Percentiles rank a stretch among this genome's conserved stretches.
Conservation (phyloP, 2,113 vertebrate species). For the Psettodes erumei region DNA sequence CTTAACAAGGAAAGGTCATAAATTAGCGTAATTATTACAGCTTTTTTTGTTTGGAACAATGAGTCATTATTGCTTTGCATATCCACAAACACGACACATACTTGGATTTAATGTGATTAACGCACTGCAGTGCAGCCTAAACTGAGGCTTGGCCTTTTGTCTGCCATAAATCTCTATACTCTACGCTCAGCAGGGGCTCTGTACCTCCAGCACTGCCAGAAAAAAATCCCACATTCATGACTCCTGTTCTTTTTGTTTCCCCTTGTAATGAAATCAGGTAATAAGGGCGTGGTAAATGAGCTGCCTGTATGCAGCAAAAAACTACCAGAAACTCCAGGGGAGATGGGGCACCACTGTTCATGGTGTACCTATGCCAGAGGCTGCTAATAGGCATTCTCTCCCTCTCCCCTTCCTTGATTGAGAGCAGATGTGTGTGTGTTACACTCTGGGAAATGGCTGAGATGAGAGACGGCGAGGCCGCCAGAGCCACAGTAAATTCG, state of each 20-base stretch:
- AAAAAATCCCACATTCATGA: conserved; percentile 33
- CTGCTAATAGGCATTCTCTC: conserved; percentile 69
- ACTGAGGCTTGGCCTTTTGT: conserved; percentile 31
- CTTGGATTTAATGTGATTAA: conserved; percentile 57
- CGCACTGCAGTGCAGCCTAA: background rate
- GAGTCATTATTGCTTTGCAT: conserved; percentile 54
- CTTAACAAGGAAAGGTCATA: conserved; percentile 34
- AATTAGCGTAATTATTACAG: conserved; percentile 57
- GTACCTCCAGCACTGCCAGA: conserved; percentile 32
- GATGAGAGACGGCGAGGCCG: conserved; percentile 68
- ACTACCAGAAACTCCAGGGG: conserved; percentile 59
- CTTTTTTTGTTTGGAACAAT: conserved; percentile 57
- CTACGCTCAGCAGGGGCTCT: conserved; percentile 35
- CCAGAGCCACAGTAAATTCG: conserved; percentile 71
- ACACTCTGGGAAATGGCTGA: conserved; percentile 69
- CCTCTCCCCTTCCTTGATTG: conserved; percentile 53
- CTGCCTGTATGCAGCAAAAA: conserved; percentile 10
- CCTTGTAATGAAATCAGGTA: conserved; percentile 58
- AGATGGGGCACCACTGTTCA: conserved; percentile 52
- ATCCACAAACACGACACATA: conserved; percentile 59
- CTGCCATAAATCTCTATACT: conserved; percentile 45
- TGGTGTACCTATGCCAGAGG: conserved; percentile 56
- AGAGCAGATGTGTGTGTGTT: conserved; percentile 75
- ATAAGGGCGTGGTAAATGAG: conserved; percentile 47
- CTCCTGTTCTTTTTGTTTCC: conserved; percentile 34